A percentile compares a stretch with the other conserved stretches of the same genome.
phyloP scores from a whole-genome alignment of 2,797 vertebrate species.

The Gambelia wislizenii region DNA sequence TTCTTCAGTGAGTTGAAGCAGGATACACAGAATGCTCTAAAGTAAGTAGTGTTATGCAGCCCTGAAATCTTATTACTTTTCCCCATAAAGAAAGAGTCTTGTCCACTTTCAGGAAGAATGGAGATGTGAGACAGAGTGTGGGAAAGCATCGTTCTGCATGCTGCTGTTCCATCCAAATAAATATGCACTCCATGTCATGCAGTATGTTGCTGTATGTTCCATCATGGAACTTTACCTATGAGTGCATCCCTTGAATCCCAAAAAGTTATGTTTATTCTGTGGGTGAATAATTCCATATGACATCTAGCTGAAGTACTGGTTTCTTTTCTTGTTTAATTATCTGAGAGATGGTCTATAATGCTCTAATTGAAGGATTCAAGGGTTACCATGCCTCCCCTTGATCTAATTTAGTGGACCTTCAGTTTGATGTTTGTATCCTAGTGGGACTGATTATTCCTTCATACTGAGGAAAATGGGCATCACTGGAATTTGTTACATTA shows the following conservation, averaged over 20 bases:
- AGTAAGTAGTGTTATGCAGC: constrained; percentile 82
- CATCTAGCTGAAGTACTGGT: neutral
- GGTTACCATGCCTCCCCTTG: neutral
- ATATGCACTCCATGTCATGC: neutral
- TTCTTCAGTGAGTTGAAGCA: constrained; percentile 99
- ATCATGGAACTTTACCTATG: neutral
- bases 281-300: neutral
- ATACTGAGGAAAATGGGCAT: neutral
- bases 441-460: neutral
- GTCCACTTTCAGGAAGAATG: neutral
- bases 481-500: neutral
- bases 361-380: neutral
- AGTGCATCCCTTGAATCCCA: neutral
- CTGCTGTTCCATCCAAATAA: neutral
- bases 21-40: constrained; percentile 96
- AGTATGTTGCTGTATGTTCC: neutral
- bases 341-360: neutral
- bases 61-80: neutral
- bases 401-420: neutral
- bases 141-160: neutral
- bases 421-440: neutral
- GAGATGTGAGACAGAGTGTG: neutral
- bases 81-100: neutral
- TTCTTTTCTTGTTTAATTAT: neutral
- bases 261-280: constrained; percentile 7